Evolutionary conservation across 2,113 vertebrate species (phyloP).

Genomic region (Callionymus lyra): DNA sequence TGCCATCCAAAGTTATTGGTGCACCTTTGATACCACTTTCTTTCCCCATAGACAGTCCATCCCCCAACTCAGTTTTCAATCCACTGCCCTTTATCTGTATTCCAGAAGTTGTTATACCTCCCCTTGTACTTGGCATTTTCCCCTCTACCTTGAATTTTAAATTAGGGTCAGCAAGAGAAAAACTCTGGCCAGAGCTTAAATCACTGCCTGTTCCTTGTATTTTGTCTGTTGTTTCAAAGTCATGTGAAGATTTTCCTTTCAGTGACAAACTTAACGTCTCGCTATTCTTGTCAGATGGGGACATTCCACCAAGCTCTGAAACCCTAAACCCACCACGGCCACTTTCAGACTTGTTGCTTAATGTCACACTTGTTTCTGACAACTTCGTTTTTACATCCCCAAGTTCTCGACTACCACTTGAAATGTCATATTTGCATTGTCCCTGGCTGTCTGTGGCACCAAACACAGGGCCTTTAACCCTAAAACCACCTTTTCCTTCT

Average conservation of each 20-base stretch:
- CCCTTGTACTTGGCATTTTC: conserved; percentile 17
- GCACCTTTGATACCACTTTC: not conserved
- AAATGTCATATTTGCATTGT: conserved; percentile 28
- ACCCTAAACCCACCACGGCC: no score
- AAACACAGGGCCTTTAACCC: conserved; percentile 50
- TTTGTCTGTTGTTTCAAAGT: conserved; percentile 27
- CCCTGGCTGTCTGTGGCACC: conserved; percentile 27
- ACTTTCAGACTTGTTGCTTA: conserved; percentile 10
- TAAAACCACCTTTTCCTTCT: conserved; percentile 39
- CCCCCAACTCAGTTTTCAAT: no score
- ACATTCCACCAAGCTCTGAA: no score
- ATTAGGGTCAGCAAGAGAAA: conserved; percentile 40
- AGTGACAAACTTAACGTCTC: no score
- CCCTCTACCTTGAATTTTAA: conserved; percentile 21
- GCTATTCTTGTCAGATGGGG: conserved; percentile 17
- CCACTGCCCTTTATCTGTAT: conserved; percentile 9
- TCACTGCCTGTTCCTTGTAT: conserved; percentile 20
- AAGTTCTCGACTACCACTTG: conserved; percentile 27
- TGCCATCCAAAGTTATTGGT: not conserved
- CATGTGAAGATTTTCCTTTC: conserved; percentile 25
- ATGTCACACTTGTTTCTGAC: conserved; percentile 22
- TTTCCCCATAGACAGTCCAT: not conserved
- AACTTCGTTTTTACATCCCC: conserved; percentile 20
- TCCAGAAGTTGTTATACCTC: conserved; percentile 13
- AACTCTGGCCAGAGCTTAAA: conserved; percentile 24